Evolutionary conservation across 37 sponge, comb jelly and placozoan species (phyloP).

Genomic region (Bolinopsis microptera): DNA sequence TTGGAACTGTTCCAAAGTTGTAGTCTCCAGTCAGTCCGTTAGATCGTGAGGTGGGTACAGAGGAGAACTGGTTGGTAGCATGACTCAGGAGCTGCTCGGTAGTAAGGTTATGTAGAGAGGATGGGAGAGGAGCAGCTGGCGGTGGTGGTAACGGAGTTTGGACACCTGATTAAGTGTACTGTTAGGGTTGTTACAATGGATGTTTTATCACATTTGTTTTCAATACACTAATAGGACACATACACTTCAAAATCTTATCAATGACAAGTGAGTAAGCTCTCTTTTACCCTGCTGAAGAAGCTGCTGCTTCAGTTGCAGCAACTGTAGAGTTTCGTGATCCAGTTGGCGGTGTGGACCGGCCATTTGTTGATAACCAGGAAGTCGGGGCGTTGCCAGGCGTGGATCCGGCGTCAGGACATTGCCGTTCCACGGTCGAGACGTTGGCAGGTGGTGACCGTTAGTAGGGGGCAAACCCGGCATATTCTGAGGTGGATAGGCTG

Average conservation of each 20-base stretch:
- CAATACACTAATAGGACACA: no score
- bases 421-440: slow-evolving; percentile 33
- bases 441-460: slow-evolving; percentile 11
- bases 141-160: slow-evolving; percentile 38
- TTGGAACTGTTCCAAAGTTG: neutral
- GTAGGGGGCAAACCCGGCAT: neutral
- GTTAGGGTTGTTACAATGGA: no score
- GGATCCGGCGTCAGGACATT: slow-evolving; percentile 35
- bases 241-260: neutral
- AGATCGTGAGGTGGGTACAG: neutral
- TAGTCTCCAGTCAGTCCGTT: neutral
- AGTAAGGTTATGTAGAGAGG: slow-evolving; percentile 6
- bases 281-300: slow-evolving; percentile 28
- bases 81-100: slow-evolving; percentile 39
- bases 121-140: neutral
- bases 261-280: neutral
- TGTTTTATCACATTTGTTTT: no score
- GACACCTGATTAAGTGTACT: slow-evolving; percentile 34
- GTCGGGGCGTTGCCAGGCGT: neutral
- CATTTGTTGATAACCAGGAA: neutral
- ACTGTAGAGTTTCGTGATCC: neutral
- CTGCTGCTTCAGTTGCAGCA: slow-evolving; percentile 42
- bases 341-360: neutral
- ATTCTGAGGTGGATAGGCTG: neutral
- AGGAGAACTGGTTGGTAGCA: neutral